Base-by-base conservation (phyloP, 2,113 vertebrate genomes). In the Phrynocephalus versicolor region DNA sequence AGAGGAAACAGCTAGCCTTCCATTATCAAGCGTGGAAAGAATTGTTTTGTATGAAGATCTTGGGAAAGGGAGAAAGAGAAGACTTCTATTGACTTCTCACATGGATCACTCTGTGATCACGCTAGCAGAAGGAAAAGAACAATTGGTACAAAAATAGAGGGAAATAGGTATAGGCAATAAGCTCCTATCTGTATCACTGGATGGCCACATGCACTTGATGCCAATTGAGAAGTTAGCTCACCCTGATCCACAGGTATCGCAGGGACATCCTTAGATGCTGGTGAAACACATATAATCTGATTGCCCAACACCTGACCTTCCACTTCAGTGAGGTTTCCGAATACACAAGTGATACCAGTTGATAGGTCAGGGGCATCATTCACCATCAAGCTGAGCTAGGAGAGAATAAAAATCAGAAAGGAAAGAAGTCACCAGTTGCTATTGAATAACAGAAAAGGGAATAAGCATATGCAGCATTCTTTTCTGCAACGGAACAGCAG, bases 261-360 rank as follows among this genome's bases (percentile, higher is more conserved):
- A 2, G 98, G 98, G 72, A 99, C 97, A 1, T 99, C 98, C 81
- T 96, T 99, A 2, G 98, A 97, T 25, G 97, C 94, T 1, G 98
- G 99, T 0, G 98, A 99, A 83, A 97, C 89, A 45, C 99, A 99
- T 15, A 98, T 94, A 35, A 99, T 98, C 84, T 95, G 96, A 94
- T 97, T 98, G 85, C 97, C 98, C 0, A 95, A 95, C n/a, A 99
- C 98, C 81, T 97, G 95, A 2, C 98, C 99, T 77, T 99, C 97
- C 76, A 98, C 97, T 94, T 99, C 98, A 0, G 97, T 98, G 92
- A 99, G 95, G 96, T 99, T 99, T n/a, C 98, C 98, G 1, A 99
- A 99, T 79, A 98, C 97, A 92, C 99, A 99, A 85, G 96, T 96
- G 87, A 99, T 97, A 0, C 99, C 99, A 0, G 94, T 96, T 0